Evolutionary conservation across 2,797 vertebrate species (phyloP), one percentile per base, ranked within the genome.

Genomic region (Diglossa cyanea): DNA sequence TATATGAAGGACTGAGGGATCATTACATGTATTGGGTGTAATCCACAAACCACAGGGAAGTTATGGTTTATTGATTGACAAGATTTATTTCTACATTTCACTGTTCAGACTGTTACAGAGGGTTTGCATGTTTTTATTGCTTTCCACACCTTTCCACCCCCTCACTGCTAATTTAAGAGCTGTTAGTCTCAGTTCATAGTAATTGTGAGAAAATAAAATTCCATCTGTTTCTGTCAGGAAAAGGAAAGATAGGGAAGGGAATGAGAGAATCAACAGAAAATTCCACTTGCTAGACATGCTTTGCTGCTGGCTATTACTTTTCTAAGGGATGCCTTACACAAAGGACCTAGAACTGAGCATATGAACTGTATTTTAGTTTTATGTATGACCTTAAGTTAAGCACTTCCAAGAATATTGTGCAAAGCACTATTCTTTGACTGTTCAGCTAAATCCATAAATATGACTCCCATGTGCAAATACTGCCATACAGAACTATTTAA

Each of bases 161-260:
- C 93, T 92, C 86, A 72, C 62, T 93, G 84, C 88, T 91, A 94
- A 90, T 95, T 97, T 93, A 91, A 76, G 95, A 96, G 67, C 73
- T 94, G 95, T 95, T 97, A 94, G 86, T 94, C 92, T 95, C 93
- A 73, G 90, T 86, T 96, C 96, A 86, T 67, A 86, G 80, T 77
- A 93, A 95, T 91, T 71, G 80, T 71, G 92, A 96, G 81, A 94
- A 95, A 95, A 95, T 96, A 89, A 95, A 95, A 89, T 92, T 93
- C 86, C 88, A 88, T 93, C 91, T 95, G 91, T 91, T 95, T 91
- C 80, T 97, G 70, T 84, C 58, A 79, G 70, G 61, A 87, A 94
- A 81, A 80, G 79, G 47, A 86, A 91, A 77, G 78, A 78, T 37
- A 77, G 17, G 66, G 39, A 95, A 81, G 24, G 17, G 68, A 91